Evolutionary conservation across 2,888 invertebrate genomes (phyloP).

Genomic region (Drosophila maculinotata): DNA sequence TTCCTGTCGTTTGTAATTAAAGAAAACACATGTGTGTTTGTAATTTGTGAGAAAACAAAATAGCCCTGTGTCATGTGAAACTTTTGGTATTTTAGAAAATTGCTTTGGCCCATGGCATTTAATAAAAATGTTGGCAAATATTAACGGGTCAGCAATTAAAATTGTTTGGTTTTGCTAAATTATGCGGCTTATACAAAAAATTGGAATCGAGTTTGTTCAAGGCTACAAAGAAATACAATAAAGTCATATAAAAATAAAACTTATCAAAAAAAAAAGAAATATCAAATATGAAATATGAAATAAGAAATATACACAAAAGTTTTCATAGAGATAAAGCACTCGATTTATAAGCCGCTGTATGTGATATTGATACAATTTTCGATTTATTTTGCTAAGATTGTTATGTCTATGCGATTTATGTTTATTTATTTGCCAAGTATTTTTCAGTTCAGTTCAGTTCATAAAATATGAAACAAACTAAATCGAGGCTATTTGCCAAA

Average conservation of each 20-base stretch:
- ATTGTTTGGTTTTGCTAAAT: conserved; percentile 6
- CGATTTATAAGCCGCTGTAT: too few species aligned
- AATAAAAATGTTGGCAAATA: not conserved
- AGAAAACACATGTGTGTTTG: too few species aligned
- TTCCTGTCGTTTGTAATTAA: too few species aligned
- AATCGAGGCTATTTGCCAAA: too few species aligned
- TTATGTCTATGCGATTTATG: not conserved
- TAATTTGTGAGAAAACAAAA: too few species aligned
- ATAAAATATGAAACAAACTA: too few species aligned
- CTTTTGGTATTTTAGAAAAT: too few species aligned
- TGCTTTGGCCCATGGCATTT: too few species aligned
- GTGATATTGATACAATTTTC: not conserved
- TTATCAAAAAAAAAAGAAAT: not conserved
- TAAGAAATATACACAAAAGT: not conserved
- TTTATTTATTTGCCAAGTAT: not conserved
- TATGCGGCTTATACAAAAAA: not conserved
- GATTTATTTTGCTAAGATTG: not conserved
- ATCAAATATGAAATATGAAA: not conserved
- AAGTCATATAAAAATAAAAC: not conserved
- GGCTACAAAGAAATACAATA: not conserved
- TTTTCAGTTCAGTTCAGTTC: not conserved
- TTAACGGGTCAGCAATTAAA: conserved; percentile 5
- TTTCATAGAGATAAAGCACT: not conserved
- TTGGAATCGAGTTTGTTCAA: not conserved
- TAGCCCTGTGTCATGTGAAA: too few species aligned